Base-by-base conservation (phyloP, 2,797 vertebrate genomes). In the Ctenochaetus hawaiiensis region DNA sequence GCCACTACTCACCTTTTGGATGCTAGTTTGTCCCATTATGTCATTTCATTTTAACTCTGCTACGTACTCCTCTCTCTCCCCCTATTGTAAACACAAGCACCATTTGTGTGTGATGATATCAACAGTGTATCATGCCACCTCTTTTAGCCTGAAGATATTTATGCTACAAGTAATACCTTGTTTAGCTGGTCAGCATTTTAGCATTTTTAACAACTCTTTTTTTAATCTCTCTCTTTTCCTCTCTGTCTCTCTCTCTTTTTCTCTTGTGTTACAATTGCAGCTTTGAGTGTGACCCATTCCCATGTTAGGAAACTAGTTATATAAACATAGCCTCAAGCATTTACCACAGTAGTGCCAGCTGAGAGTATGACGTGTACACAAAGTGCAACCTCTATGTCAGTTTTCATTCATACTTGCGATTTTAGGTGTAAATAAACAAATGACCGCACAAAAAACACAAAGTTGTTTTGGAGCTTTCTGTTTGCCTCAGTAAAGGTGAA, bases 221-320 rank as follows among this genome's bases (percentile, higher is more conserved):
- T 61, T n/a, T 59, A 23, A 53, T 4, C n/a, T 12, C 11, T 7
- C 23, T 57, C 17, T 44, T 23, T 45, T 2, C 17, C 16, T 16
- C 23, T 23, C 1, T 44, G 1, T 47, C 13, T 57, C 1, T 44
- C 0, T 47, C 13, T 57, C 37, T 83, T 43, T 72, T 57, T 77
- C 39, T 75, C 44, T 74, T 81, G 72, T 81, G 64, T 75, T 66
- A 69, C 74, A 70, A 67, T 83, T 75, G 63, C 64, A 60, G 67
- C 7, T 14, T 5, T 30, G 67, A 81, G 77, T 88, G 71, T 83
- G 86, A 80, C 77, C 84, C 76, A 54, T 67, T 86, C 67, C 51
- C 69, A 53, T 67, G 75, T 84, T 82, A 67, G 84, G 71, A 80
- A 84, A 63, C 49, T 44, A 45, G 87, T 90, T 93, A 86, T 65